These are phyloP conservation scores for Morone saxatilis DNA, from an alignment of 2,113 vertebrate species.

Conservation along the genomic window DNA sequence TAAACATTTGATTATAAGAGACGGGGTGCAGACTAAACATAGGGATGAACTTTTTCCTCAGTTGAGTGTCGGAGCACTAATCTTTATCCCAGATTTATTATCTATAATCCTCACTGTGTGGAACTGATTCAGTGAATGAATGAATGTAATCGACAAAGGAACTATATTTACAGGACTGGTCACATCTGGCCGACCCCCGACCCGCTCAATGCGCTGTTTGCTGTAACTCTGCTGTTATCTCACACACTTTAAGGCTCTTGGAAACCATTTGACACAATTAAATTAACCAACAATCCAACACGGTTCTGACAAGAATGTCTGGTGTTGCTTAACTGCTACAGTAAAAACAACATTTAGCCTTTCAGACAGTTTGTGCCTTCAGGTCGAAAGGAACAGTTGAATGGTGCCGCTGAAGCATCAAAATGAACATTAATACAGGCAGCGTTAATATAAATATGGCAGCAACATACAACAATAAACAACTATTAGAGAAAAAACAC, in stretches of 20 bases:
- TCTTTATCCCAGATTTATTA: too few relatives aligned
- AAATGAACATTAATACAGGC: not conserved
- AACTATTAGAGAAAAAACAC: not conserved
- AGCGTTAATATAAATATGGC: constrained; percentile 53
- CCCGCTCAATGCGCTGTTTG: not conserved
- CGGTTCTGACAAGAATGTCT: not conserved
- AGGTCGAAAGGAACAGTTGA: not conserved
- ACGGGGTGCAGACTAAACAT: too few relatives aligned
- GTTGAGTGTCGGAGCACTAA: too few relatives aligned
- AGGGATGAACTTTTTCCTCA: too few relatives aligned
- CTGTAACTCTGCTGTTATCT: too few relatives aligned
- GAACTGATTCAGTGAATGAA: too few relatives aligned
- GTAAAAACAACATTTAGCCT: not conserved
- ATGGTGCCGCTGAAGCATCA: not conserved
- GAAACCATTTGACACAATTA: not conserved
- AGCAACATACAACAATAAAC: constrained; percentile 8
- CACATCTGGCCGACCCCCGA: not conserved
- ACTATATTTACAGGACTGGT: not conserved
- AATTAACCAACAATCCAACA: not conserved
- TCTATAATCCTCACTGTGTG: too few relatives aligned
- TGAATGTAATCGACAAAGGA: not conserved
- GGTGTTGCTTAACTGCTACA: not conserved
- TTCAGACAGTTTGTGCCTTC: not conserved
- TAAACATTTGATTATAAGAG: too few relatives aligned
- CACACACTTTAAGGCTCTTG: not conserved